Evolutionary conservation across 2,888 invertebrate genomes (phyloP), one percentile per base, ranked within the genome.

Genomic region (Limenitis camilla): DNA sequence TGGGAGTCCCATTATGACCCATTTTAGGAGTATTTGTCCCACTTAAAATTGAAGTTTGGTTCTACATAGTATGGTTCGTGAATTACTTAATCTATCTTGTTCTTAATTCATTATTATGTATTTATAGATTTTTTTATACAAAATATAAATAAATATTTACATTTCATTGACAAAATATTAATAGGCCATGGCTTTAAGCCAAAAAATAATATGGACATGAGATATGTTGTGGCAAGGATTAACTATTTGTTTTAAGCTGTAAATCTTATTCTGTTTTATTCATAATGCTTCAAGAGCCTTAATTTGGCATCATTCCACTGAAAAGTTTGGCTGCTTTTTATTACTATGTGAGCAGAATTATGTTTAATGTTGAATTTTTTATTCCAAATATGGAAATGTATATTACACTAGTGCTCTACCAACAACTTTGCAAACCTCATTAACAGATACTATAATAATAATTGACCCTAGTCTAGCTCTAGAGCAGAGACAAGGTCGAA

Each of bases 241-340:
- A 80, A 79, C 74, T 75, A 78, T 77, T 78, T 78, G 76, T 79
- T 77, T 73, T 74, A 65, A 70, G 69, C 66, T 63, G 76, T 81
- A 80, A 79, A 81, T 81, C 76, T 57, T 77, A 72, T 72, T 74
- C 68, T 74, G 77, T 78, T 70, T 77, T 77, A 77, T 80, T 62
- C 62, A 61, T 62, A 65, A 63, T 61, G 61, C 60, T 56, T 47
- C 49, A 53, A 50, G 55, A 58, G 52, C 54, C 56, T 53, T 52
- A 52, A 53, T 59, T 54, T 55, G 43, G 52, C 55, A 41, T 56
- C 45, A 52, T 32, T 57, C 56, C 53, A 53, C 49, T 52, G 27
- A 27, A 52, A 48, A 42, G 44, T 38, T 29, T 38, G 42, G 36
- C 27, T 40, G 33, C 33, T 43, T 55, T 48, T 49, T 55, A 45